Base-by-base conservation (phyloP, 2,113 vertebrate species). In the Callospermophilus lateralis region DNA sequence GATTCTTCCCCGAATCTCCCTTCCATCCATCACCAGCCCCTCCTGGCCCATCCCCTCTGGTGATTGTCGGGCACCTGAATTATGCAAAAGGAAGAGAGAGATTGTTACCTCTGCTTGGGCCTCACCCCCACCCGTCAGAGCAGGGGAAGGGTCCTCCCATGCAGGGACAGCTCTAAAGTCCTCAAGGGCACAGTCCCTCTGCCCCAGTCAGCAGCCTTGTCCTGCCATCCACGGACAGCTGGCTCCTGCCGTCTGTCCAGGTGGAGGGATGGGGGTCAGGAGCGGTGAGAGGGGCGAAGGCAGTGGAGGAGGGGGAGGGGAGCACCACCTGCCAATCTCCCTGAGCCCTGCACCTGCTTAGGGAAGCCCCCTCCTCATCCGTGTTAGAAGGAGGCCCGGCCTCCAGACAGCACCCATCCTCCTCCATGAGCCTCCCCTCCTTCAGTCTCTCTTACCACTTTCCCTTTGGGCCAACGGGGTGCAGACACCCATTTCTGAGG, bases 181-280 rank as follows among this genome's bases (percentile, higher is more conserved):
- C 97, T 97, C 61, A 6, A 98, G 98, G 96, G 97, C 97, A 95
- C 96, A n/a, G 26, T 96, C 97, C 97, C 97, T 95, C 92, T 96
- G 92, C 84, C 92, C 68, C 84, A 96, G 97, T 97, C 96, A 97
- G 97, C 98, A 97, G 95, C 84, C 92, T 90, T 17, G n/a, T 17
- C 96, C 68, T 85, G 61, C 87, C 39, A 16, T 95, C 93, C 73
- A 81, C 93, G 39, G 97, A 97, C 86, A 97, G 97, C 97, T 97
- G 98, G 98, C 97, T 98, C 98, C 98, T 94, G 83, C 87, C 97
- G 96, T 98, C 98, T 97, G 96, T 95, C 97, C 97, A 97, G 97
- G 96, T 89, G 42, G 85, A 78, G 61, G 97, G 87, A 74, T 90
- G 0, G 45, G 48, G 9, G 22, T 84, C 90, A 12, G 17, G 17